A percentile compares a stretch with the other conserved stretches of the same genome.
Conservation (phyloP, 2,113 vertebrate species). For the Bubo blakistoni region DNA sequence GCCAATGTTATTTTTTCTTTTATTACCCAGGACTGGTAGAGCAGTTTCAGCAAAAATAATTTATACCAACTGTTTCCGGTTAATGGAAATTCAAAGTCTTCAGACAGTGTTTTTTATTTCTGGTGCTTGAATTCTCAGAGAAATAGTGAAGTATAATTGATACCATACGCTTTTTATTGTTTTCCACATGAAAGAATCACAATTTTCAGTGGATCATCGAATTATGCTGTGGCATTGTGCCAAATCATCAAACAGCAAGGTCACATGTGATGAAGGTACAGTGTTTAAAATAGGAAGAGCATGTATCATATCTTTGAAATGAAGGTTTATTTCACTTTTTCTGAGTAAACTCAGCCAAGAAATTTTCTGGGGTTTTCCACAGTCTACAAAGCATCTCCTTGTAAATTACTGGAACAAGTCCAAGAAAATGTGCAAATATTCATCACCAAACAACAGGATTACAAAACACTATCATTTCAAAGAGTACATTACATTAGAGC, state of each 20-base stretch:
- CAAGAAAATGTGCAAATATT: constrained; percentile 36
- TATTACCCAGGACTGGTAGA: constrained; percentile 29
- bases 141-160: constrained; percentile 5
- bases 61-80: constrained; percentile 58
- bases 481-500: background rate
- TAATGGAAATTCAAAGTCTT: constrained; percentile 38
- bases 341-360: constrained; percentile 10
- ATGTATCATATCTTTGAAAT: background rate
- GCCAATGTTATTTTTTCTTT: constrained; percentile 34
- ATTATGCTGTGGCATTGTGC: background rate
- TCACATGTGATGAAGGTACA: background rate
- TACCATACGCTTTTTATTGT: constrained; percentile 47
- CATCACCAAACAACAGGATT: background rate
- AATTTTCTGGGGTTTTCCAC: constrained; percentile 11
- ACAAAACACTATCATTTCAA: background rate
- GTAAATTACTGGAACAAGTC: constrained; percentile 17
- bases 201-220: background rate
- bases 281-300: background rate
- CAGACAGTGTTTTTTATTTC: constrained; percentile 34
- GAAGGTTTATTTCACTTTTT: background rate
- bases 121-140: constrained; percentile 23
- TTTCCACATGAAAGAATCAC: constrained; percentile 51
- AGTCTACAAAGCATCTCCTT: background rate
- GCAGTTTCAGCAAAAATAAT: constrained; percentile 51
- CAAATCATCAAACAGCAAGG: constrained; percentile 5